Conservation (phyloP, 1,140 invertebrate species). For the Drosophila ercepeae region DNA sequence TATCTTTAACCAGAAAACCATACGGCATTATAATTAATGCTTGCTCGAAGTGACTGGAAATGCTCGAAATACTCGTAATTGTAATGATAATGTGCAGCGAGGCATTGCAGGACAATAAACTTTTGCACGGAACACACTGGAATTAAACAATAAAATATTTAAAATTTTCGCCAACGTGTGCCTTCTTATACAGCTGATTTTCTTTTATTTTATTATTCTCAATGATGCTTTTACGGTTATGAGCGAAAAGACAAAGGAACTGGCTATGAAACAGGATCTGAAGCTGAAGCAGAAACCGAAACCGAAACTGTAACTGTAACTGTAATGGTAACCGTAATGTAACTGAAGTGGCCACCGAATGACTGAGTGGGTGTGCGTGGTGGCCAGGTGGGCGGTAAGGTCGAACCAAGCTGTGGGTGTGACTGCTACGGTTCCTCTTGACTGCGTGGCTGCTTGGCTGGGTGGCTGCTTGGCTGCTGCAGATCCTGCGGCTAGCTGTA, state of each 20-base stretch:
- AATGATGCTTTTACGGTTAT: constrained; percentile 47
- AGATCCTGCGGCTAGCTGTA: constrained; percentile 31
- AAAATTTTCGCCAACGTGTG: constrained; percentile 41
- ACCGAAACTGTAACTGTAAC: constrained; percentile 6
- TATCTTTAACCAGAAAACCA: constrained; percentile 5
- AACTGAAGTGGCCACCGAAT: constrained; percentile 26
- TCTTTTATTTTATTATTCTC: constrained; percentile 45
- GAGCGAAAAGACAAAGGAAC: constrained; percentile 38
- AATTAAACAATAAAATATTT: constrained; percentile 63
- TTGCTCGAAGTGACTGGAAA: constrained; percentile 13
- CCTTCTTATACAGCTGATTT: constrained; percentile 2
- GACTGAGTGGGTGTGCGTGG: background rate
- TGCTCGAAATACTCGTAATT: constrained; percentile 29
- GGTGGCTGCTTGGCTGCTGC: constrained; percentile 31
- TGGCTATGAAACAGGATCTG: constrained; percentile 2
- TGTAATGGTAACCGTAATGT: constrained; percentile 33
- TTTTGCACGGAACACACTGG: constrained; percentile 11
- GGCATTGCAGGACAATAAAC: constrained; percentile 36
- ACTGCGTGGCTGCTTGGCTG: constrained; percentile 27
- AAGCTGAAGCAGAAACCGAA: constrained; percentile 2
- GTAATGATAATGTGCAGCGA: constrained; percentile 54
- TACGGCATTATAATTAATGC: constrained; percentile 58
- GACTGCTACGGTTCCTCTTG: constrained; percentile 10
- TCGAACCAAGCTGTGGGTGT: constrained; percentile 1
- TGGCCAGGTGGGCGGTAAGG: background rate